These are phyloP conservation scores for Anomalospiza imberbis DNA, from an alignment of 2,797 vertebrate species.

Conservation along the genomic window DNA sequence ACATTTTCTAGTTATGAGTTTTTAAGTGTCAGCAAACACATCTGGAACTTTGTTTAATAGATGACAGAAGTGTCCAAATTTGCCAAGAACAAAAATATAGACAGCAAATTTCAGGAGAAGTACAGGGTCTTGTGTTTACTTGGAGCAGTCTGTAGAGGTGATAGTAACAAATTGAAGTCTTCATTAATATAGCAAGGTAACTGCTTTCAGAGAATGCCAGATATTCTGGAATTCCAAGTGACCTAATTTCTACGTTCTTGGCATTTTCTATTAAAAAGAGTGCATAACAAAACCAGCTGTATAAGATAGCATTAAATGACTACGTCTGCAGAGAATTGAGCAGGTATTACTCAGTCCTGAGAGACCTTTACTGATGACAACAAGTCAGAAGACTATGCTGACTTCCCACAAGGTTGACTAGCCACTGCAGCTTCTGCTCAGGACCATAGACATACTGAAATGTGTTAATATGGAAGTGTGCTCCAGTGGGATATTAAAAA, in stretches of 20 bases:
- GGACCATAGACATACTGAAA: background rate
- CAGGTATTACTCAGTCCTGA: background rate
- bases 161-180: background rate
- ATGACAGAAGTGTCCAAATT: background rate
- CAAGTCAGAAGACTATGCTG: background rate
- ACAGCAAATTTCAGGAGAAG: background rate
- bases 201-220: background rate
- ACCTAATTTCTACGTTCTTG: background rate
- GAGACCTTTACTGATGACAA: background rate
- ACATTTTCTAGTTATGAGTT: conserved; percentile 22
- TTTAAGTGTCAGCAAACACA: conserved; percentile 40
- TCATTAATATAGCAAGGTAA: background rate
- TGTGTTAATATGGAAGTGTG: background rate
- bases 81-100: background rate
- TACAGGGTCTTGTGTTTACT: background rate
- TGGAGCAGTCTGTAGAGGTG: background rate
- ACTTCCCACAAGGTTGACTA: background rate
- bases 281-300: background rate
- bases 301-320: background rate
- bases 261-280: background rate
- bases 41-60: conserved; percentile 37
- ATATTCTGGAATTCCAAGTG: background rate
- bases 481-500: background rate
- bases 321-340: background rate
- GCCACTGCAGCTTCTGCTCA: background rate